Evolutionary conservation across 2,113 vertebrate species (phyloP).

Genomic region (Eidolon helvum): DNA sequence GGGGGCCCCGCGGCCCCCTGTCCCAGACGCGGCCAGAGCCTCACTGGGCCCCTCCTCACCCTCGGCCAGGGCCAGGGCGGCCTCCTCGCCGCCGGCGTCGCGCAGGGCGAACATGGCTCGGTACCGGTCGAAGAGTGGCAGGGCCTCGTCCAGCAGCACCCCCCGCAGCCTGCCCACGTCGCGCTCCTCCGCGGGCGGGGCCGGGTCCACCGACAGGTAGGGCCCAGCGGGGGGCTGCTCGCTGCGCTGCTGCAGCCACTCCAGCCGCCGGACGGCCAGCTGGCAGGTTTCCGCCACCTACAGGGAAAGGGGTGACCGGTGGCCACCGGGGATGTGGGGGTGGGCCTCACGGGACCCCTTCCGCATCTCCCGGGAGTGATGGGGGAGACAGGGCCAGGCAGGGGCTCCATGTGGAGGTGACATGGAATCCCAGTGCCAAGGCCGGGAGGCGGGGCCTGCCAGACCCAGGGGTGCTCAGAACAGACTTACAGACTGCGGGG

Average conservation of each 20-base stretch:
- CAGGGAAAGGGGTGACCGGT: rapidly evolving
- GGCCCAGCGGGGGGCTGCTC: slow-evolving; percentile 74
- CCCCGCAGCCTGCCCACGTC: slow-evolving; percentile 82
- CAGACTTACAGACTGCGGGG: background rate
- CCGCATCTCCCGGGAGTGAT: background rate
- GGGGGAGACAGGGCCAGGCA: background rate
- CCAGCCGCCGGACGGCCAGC: slow-evolving; percentile 89
- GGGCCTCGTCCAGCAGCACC: slow-evolving; percentile 86
- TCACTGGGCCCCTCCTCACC: slow-evolving; percentile 81
- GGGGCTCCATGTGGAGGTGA: background rate
- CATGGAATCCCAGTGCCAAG: background rate
- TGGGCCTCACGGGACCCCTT: background rate
- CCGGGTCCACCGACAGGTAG: slow-evolving; percentile 93
- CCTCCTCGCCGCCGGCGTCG: slow-evolving; percentile 87
- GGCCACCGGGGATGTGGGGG: background rate
- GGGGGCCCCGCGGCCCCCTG: too few species aligned
- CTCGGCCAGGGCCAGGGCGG: slow-evolving; percentile 90
- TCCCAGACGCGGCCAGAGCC: background rate
- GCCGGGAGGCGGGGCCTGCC: background rate
- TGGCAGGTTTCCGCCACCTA: slow-evolving; percentile 98
- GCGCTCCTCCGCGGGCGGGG: slow-evolving; percentile 86
- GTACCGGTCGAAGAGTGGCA: slow-evolving; percentile 93
- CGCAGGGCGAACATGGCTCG: slow-evolving; percentile 96
- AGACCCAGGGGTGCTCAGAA: background rate
- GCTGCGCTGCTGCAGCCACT: slow-evolving; percentile 89